Base-by-base conservation (phyloP, 2,888 invertebrate species). In the Xestia xanthographa region DNA sequence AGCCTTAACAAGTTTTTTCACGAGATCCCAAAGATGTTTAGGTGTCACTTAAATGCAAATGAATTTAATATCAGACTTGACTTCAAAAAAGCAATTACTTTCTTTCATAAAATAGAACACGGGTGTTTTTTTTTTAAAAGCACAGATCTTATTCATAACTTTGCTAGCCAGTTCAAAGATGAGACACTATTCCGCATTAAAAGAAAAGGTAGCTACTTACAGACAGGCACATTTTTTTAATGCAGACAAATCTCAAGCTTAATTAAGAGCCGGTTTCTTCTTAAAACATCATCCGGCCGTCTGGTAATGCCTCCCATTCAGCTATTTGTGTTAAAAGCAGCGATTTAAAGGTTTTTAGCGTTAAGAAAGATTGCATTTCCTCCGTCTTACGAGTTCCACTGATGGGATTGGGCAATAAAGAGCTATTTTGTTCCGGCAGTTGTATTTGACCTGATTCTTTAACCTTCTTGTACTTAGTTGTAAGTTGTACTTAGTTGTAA, bases 271-370 rank as follows among this genome's bases (percentile, higher is more conserved):
- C 73, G 62, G 79, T 84, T 84, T 83, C 71, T 80, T 84, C 80
- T 86, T 84, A 86, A 83, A 86, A 84, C 79, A 75, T 88, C 84
- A 85, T 80, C 81, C 82, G 63, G 72, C n/a, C 79, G 75, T 58
- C 63, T 43, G 75, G 72, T 77, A 84, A 88, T 79, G 79, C 65
- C 68, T 68, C 53, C 76, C 67, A 67, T 76, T 73, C 71, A 67
- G 65, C 82, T 79, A 73, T 85, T 83, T 75, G 83, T 77, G 76
- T 85, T 77, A 84, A 82, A 80, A 86, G 78, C 77, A 71, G 65
- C 75, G 69, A 76, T 85, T 82, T 79, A 74, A 74, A 78, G 72
- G 78, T 81, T 85, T 77, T 80, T 45, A 76, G 66, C 80, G 68
- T 82, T 82, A 77, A 81, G 77, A 84, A 82, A 78, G 78, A 83